These are phyloP conservation scores for Amphiprion clarkii DNA, from an alignment of 2,797 vertebrate species.

Conservation along the genomic window DNA sequence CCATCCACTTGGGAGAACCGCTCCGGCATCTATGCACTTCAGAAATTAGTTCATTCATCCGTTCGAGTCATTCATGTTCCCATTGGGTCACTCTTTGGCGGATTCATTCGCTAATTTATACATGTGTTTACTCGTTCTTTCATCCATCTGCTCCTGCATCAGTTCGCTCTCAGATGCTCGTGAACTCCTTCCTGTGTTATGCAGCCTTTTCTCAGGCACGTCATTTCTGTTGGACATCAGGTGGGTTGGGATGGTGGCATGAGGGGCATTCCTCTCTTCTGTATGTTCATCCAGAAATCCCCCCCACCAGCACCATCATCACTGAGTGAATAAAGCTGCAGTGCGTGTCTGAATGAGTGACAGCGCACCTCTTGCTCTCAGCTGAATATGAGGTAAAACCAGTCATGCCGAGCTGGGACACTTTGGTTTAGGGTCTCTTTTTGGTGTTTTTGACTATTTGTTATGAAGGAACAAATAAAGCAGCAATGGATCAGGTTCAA, in stretches of 20 bases:
- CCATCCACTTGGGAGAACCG: background rate
- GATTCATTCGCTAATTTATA: background rate
- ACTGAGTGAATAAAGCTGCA: background rate
- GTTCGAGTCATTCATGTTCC: background rate
- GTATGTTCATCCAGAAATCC: background rate
- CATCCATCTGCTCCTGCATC: background rate
- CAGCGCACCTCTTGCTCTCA: constrained; percentile 6
- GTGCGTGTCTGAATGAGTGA: background rate
- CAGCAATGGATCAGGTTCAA: constrained; percentile 8
- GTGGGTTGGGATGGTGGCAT: background rate
- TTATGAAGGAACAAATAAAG: constrained; percentile 38
- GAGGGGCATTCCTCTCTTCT: background rate
- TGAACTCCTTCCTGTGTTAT: constrained; percentile 3
- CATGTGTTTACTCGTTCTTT: background rate
- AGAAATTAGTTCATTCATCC: background rate
- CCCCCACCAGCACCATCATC: background rate
- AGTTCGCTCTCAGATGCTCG: constrained; percentile 11
- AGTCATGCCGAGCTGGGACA: background rate
- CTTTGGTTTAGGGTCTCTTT: constrained; percentile 1
- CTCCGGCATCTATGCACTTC: constrained; percentile 58
- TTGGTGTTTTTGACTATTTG: background rate
- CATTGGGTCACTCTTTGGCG: background rate
- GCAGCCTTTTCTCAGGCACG: constrained; percentile 4
- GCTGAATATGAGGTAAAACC: background rate
- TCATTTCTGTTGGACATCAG: background rate